Base-by-base conservation (phyloP, 1,140 invertebrate species). In the Drosophila dunni region DNA sequence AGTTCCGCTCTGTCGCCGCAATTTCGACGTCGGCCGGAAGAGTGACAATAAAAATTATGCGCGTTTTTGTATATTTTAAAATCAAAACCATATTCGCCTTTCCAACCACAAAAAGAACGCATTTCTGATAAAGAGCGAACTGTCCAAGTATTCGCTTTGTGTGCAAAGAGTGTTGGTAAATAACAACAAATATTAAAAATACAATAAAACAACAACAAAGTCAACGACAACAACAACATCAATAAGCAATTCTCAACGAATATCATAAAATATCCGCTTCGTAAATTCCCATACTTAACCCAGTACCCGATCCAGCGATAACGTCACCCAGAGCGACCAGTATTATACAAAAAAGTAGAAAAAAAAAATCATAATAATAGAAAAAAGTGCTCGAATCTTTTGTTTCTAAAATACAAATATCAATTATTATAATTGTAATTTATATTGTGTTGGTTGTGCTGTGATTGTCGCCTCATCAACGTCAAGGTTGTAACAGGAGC, bases 91-190 rank as follows among this genome's bases (percentile, higher is more conserved):
- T 91, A 66, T 91, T 91, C 57, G 88, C 88, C 75, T 91, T 91
- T 78, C 88, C 88, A 71, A 91, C 88, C 63, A 91, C 78, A 57
- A 91, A 91, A 91, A 90, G 88, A 91, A 91, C 88, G 88, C 82
- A 88, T 81, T 90, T 90, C 68, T 90, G 68, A 86, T 65, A 73
- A 78, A 82, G 57, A 62, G 38, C 50, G 51, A 53, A 62, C 51
- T n/a, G 20, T 29, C 0, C 5, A 56, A 48, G 70, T 33, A 64
- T 75, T 61, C 74, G 85, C 45, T 57, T 69, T 62, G 60, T 69
- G 40, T 67, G 34, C 24, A 36, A 13, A 48, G 33, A 48, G 51
- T 72, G 63, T 24, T 34, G 42, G 50, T 77, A 44, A 54, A 67
- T 57, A 78, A 40, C 48, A 42, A 50, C 40, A 44, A 71, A 64